phyloP scores from a whole-genome alignment of 1,140 invertebrate genomes.

The Solenopsis fugax region DNA sequence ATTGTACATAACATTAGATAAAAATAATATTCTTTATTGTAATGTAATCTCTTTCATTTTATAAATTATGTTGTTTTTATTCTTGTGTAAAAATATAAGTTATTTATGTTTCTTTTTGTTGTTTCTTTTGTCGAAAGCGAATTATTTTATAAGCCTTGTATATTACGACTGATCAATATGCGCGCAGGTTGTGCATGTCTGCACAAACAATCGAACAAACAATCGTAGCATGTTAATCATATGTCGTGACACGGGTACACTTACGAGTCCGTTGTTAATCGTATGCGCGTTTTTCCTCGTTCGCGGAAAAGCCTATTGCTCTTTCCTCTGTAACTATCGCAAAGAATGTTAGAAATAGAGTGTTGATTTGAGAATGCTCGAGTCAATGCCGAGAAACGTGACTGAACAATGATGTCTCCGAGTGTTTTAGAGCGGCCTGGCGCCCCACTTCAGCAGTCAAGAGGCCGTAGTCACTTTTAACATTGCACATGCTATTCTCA shows the following conservation, averaged over 20 bases:
- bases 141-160: not conserved
- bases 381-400: slow-evolving; percentile 79
- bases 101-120: not conserved
- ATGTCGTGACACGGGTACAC: not conserved
- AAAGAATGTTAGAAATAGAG: slow-evolving; percentile 71
- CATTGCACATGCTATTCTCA: slow-evolving; percentile 26
- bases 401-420: slow-evolving; percentile 82
- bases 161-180: slow-evolving; percentile 13
- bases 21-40: not conserved
- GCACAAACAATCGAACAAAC: slow-evolving; percentile 2
- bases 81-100: slow-evolving; percentile 9
- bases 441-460: slow-evolving; percentile 68
- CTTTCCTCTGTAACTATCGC: slow-evolving; percentile 42
- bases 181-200: not conserved
- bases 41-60: not conserved
- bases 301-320: slow-evolving; percentile 13
- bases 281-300: slow-evolving; percentile 34
- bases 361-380: slow-evolving; percentile 67
- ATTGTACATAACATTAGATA: not conserved
- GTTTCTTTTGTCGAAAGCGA: not conserved
- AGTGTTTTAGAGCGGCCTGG: slow-evolving; percentile 65
- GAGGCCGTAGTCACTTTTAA: slow-evolving; percentile 57
- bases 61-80: not conserved
- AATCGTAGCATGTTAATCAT: slow-evolving; percentile 40
- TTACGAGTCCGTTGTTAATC: slow-evolving; percentile 20